Percentiles rank a stretch among this genome's conserved stretches.
These are phyloP conservation scores for Fistularia tabacaria DNA, from an alignment of 2,797 vertebrate genomes.

Conservation along the genomic window DNA sequence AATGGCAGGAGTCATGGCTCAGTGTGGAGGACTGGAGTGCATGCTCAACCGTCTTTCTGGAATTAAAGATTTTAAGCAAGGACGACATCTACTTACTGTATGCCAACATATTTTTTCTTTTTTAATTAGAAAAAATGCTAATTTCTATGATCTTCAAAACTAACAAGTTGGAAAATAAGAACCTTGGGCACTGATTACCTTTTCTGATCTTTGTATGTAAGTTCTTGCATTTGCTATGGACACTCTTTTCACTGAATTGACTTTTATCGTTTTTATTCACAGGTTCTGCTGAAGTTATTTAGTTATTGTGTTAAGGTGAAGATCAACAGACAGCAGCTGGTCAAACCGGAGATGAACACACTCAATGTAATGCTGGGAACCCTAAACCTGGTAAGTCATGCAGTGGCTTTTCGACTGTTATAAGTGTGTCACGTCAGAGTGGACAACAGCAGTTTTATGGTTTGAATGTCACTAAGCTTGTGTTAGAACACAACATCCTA, in stretches of 20 bases:
- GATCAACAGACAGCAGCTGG: constrained; percentile 94
- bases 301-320: constrained; percentile 99
- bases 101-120: constrained; percentile 50
- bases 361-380: constrained; percentile 98
- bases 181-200: no score
- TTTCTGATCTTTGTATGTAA: no score
- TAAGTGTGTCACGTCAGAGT: neutral
- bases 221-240: no score
- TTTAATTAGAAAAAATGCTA: no score
- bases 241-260: no score
- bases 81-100: constrained; percentile 93
- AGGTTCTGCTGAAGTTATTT: constrained; percentile 96
- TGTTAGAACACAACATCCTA: neutral
- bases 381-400: constrained; percentile 86
- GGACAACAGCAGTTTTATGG: no score
- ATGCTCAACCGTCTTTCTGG: constrained; percentile 96
- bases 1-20: constrained; percentile 98
- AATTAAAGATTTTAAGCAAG: constrained; percentile 98
- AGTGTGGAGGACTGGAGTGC: constrained; percentile 94
- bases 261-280: neutral
- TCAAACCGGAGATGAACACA: constrained; percentile 98
- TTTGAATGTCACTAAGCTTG: neutral
- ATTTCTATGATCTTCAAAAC: no score
- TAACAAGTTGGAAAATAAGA: no score
- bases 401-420: neutral